Evolutionary conservation across 2,113 vertebrate genomes (phyloP), one percentile per base, ranked within the genome.

Genomic region (Eurypyga helias): DNA sequence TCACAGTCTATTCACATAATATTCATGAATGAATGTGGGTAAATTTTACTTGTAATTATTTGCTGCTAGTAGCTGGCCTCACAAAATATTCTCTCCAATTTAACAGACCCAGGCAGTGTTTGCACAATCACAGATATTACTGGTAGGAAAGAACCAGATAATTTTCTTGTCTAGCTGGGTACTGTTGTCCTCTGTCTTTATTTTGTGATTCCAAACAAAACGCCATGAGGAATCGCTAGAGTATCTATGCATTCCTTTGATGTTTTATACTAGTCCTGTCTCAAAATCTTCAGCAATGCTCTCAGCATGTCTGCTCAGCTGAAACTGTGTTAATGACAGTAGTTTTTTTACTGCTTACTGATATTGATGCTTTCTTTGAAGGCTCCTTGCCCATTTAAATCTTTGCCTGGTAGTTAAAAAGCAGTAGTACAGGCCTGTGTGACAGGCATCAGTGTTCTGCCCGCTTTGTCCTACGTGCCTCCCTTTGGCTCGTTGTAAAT

Each of bases 331-430:
- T 80, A 86, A 62, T 51, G 71, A 73, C 36, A 85, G 62, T 12
- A 64, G 66, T 0, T 41, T 87, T 83, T 91, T 71, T 71, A 72
- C n/a, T 83, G 58, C 82, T 85, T 77, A 45, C 46, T 81, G 67
- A 91, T 58, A 83, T 5, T 54, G 84, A 91, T 88, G 62, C 23
- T 72, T 80, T 58, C 82, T 90, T 72, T 93, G 92, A 95, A 96
- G 84, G 54, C 31, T 87, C n/a, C 54, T 69, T 85, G 54, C 93
- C 94, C 58, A 93, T 91, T 90, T 96, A 94, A 90, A 90, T 86
- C 87, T 80, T 91, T 83, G 45, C 49, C 62, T 73, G 62, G 25
- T 79, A 88, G 85, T 69, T 93, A 83, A 94, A 94, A 96, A 92
- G 79, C 77, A 90, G 34, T 23, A 85, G 54, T 49, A 91, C 54